Evolutionary conservation across 1,140 invertebrate species (phyloP).

Genomic region (Zelostemma sp.): DNA sequence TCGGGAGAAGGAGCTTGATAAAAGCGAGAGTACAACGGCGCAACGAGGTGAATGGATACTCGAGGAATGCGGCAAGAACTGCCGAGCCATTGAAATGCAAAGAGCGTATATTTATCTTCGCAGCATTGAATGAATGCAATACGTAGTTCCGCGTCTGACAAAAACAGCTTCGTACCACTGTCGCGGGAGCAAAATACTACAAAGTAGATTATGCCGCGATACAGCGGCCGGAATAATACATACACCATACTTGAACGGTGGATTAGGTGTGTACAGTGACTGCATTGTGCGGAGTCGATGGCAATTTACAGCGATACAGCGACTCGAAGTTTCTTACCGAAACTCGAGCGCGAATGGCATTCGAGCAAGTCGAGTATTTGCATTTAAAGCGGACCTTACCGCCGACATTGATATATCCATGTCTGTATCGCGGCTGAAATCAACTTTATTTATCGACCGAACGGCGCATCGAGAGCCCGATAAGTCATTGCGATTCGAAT

Average conservation of each 20-base stretch:
- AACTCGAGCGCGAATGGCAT: slow-evolving; percentile 5
- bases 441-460: slow-evolving; percentile 58
- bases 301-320: slow-evolving; percentile 48
- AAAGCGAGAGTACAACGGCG: too few species aligned
- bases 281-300: slow-evolving; percentile 43
- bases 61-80: background rate
- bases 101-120: too few species aligned
- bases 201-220: slow-evolving; percentile 51
- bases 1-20: too few species aligned
- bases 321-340: slow-evolving; percentile 41
- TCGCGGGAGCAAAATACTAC: slow-evolving; percentile 30
- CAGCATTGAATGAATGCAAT: slow-evolving; percentile 3
- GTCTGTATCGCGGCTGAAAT: slow-evolving; percentile 57
- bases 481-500: slow-evolving; percentile 51
- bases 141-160: slow-evolving; percentile 16
- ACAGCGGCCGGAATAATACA: slow-evolving; percentile 43
- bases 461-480: slow-evolving; percentile 32
- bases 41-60: too few species aligned
- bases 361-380: slow-evolving; percentile 51
- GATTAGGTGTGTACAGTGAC: slow-evolving; percentile 37
- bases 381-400: slow-evolving; percentile 62
- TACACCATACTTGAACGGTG: slow-evolving; percentile 27
- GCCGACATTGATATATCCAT: slow-evolving; percentile 59
- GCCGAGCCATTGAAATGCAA: background rate
- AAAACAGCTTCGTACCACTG: slow-evolving; percentile 38